A percentile compares a stretch with the other conserved stretches of the same genome.
Conservation (phyloP, 1,140 invertebrate species). For the Halesus radiatus region DNA sequence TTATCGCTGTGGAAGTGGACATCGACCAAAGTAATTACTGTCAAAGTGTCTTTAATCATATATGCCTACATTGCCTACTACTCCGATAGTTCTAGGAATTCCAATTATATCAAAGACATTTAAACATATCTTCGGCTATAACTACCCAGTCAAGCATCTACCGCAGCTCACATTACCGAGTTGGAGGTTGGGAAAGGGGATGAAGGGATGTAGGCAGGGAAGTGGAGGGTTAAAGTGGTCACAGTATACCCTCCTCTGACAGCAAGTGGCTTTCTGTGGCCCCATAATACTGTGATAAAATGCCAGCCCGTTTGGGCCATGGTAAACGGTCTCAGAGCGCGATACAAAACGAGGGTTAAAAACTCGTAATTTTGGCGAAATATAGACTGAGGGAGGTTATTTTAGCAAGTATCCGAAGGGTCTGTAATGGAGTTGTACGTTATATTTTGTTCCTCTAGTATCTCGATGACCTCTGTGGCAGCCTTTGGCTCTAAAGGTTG, state of each 20-base stretch:
- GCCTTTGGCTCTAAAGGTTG: too few relatives aligned
- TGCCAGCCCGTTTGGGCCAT: background rate
- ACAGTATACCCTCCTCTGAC: background rate
- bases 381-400: too few relatives aligned
- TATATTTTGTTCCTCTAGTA: too few relatives aligned
- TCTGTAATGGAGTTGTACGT: too few relatives aligned
- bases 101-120: background rate
- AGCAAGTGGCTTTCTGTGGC: background rate
- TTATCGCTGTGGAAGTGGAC: too few relatives aligned
- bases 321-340: background rate
- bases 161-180: background rate
- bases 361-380: background rate
- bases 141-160: background rate
- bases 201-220: background rate
- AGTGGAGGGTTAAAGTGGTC: constrained; percentile 10
- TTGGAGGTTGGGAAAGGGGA: too few relatives aligned
- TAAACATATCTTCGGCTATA: background rate
- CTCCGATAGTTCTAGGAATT: too few relatives aligned
- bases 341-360: background rate
- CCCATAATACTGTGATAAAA: background rate
- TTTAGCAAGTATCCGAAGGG: too few relatives aligned
- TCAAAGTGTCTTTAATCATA: too few relatives aligned
- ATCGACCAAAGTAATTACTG: too few relatives aligned
- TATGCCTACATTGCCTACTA: too few relatives aligned
- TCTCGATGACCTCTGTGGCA: too few relatives aligned